Evolutionary conservation across 2,888 invertebrate species (phyloP).

Genomic region (Thera britannica): DNA sequence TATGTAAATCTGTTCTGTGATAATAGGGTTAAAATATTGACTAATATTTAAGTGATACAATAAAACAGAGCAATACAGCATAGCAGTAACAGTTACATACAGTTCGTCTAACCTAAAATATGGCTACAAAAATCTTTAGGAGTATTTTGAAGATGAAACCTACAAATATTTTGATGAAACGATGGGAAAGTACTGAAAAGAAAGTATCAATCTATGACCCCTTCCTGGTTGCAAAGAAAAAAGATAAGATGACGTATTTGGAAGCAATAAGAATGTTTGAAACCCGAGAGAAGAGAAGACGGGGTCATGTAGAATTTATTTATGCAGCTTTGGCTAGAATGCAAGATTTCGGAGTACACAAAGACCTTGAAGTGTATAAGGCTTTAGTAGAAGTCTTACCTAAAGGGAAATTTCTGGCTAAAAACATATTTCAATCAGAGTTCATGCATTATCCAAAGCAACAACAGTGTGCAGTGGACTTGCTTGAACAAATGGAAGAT

Average conservation of each 20-base stretch:
- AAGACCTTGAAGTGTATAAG: constrained; percentile 95
- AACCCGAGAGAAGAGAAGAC: constrained; percentile 87
- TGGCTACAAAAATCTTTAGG: constrained; percentile 67
- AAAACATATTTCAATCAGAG: constrained; percentile 93
- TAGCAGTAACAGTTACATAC: constrained; percentile 5
- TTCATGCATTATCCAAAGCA: constrained; percentile 98
- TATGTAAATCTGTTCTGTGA: too few relatives aligned
- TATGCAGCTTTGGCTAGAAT: constrained; percentile 94
- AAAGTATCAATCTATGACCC: constrained; percentile 70
- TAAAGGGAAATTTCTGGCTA: constrained; percentile 94
- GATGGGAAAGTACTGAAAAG: constrained; percentile 73
- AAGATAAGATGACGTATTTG: constrained; percentile 88
- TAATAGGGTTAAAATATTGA: too few relatives aligned
- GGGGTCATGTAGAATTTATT: constrained; percentile 98
- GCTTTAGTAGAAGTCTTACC: constrained; percentile 93
- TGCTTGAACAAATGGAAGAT: constrained; percentile 97
- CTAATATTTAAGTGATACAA: too few relatives aligned
- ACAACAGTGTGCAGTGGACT: constrained; percentile 95
- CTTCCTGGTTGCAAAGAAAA: constrained; percentile 80
- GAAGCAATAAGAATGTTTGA: constrained; percentile 91
- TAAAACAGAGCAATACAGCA: too few relatives aligned
- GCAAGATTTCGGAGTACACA: constrained; percentile 95
- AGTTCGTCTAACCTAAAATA: constrained; percentile 55
- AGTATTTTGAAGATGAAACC: constrained; percentile 60
- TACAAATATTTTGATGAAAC: constrained; percentile 54